These are phyloP conservation scores for Hydrolagus affinis DNA, from an alignment of 2,113 vertebrate genomes.

Conservation along the genomic window DNA sequence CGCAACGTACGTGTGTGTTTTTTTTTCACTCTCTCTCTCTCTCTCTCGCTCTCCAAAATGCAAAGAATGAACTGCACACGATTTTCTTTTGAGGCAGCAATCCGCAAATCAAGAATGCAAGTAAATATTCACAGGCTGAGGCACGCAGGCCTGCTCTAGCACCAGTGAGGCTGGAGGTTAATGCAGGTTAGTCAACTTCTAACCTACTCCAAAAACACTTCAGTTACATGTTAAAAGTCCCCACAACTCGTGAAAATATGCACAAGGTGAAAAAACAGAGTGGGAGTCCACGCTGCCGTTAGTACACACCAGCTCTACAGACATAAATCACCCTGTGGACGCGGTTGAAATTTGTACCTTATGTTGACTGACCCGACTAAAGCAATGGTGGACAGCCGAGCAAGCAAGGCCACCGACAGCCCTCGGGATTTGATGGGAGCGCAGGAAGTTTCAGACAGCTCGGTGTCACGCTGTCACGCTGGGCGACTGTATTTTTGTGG, in stretches of 20 bases:
- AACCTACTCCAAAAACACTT: conserved; percentile 16
- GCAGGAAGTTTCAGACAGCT: no score
- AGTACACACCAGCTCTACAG: conserved; percentile 17
- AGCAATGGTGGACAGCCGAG: neutral
- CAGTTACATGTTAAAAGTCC: conserved; percentile 13
- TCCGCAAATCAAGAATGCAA: neutral
- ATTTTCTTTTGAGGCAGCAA: neutral
- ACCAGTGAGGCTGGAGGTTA: conserved; percentile 4
- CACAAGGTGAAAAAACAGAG: neutral
- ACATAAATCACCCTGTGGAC: neutral
- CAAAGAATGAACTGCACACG: neutral
- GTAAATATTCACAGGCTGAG: conserved; percentile 26
- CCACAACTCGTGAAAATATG: neutral
- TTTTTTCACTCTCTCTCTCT: no score
- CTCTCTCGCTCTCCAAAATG: no score
- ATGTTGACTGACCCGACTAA: neutral
- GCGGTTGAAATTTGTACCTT: conserved; percentile 28
- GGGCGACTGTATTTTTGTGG: no score
- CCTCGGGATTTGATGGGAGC: neutral
- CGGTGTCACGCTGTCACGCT: no score
- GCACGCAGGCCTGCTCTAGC: conserved; percentile 21
- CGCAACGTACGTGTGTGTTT: no score
- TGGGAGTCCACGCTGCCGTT: neutral
- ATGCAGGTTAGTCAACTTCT: conserved; percentile 11
- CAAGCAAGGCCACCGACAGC: neutral